These are phyloP conservation scores for Lamellibrachia satsuma DNA, from an alignment of 2,888 invertebrate species.

Conservation along the genomic window DNA sequence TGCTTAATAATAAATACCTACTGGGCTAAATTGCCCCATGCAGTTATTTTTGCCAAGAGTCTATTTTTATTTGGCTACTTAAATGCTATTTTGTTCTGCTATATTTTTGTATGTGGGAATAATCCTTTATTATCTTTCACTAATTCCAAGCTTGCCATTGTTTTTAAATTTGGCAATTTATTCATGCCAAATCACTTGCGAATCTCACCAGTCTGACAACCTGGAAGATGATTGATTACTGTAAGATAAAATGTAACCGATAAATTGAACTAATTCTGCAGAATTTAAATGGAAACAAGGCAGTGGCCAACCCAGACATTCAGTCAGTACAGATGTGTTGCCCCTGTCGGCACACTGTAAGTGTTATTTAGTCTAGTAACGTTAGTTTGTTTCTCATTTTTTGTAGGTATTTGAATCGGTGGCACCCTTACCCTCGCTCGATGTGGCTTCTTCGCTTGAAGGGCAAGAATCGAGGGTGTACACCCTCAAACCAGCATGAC, in stretches of 20 bases:
- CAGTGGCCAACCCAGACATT: neutral
- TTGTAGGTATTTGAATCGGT: neutral
- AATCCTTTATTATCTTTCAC: neutral
- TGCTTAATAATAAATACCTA: neutral
- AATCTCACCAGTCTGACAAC: neutral
- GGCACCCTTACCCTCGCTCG: neutral
- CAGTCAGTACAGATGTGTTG: neutral
- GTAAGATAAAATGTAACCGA: neutral
- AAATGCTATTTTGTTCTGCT: neutral
- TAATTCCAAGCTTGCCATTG: neutral
- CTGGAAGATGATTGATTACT: conserved; percentile 10
- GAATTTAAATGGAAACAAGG: neutral
- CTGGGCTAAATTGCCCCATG: neutral
- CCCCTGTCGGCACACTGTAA: neutral
- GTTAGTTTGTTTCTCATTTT: conserved; percentile 5
- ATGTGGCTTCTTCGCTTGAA: neutral
- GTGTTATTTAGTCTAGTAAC: neutral
- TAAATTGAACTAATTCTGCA: neutral
- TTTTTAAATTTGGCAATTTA: neutral
- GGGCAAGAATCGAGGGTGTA: neutral
- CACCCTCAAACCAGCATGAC: neutral
- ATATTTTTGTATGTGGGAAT: neutral
- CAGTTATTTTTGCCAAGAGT: neutral
- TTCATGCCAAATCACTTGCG: neutral
- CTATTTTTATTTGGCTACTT: neutral